Evolutionary conservation across 2,113 vertebrate genomes (phyloP), one percentile per base, ranked within the genome.

Genomic region (Haplochromis vanheusdeni): DNA sequence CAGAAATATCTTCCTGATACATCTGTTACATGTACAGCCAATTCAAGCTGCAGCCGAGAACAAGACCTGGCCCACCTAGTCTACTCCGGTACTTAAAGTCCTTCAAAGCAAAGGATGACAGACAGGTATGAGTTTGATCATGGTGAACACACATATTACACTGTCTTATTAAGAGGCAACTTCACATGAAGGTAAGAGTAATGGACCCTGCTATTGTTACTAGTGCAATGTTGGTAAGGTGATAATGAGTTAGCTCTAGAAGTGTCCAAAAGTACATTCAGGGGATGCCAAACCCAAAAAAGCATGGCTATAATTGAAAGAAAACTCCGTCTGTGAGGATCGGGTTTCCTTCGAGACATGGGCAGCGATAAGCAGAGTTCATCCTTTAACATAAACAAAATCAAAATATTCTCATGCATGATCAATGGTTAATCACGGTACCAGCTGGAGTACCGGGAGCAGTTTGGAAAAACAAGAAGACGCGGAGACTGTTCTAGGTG

Each of bases 1-100:
- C 70, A 80, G 58, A 89, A 80, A 89, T 91, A 88, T 87, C 79
- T 82, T 49, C 73, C 33, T 21, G 33, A 87, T 52, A 79, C 65
- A 86, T 80, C 45, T 91, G 82, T 82, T 85, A 54, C 17, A 62
- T n/a, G 31, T 5, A 42, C 12, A 77, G 54, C 45, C 52, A 73
- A 83, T 85, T 82, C 21, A 86, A 73, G 70, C 17, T 86, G 49
- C 81, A 81, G 75, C 54, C 42, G 26, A 70, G 26, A 80, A 75
- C 47, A 86, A 75, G 84, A 40, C 42, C 14, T 51, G 82, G 56
- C 65, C 83, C 55, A 45, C 16, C 56, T 19, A 19, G 16, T 70
- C 31, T 52, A 35, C 45, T 23, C 35, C 16, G 9, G 42, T 65
- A 26, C 31, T 5, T 62, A 62, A 37, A 16, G 45, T 54, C 31